These are phyloP conservation scores for Caenorhabditis doughertyi DNA, from an alignment of 2,888 invertebrate species.

Conservation along the genomic window DNA sequence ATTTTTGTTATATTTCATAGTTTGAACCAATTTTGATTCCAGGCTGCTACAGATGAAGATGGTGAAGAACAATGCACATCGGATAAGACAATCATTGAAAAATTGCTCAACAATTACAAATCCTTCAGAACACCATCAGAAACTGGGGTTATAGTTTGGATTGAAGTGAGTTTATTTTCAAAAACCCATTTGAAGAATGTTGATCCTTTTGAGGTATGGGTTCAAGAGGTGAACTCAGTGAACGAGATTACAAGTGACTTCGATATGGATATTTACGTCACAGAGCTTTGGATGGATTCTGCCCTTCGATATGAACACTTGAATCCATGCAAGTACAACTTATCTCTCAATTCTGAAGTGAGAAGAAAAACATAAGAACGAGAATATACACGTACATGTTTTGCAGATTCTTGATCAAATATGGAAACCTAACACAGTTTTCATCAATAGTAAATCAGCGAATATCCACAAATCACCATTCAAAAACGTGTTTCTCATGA, in stretches of 20 bases:
- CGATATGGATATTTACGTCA: constrained; percentile 81
- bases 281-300: constrained; percentile 77
- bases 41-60: constrained; percentile 50
- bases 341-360: constrained; percentile 79
- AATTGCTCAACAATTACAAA: constrained; percentile 75
- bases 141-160: constrained; percentile 79
- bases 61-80: constrained; percentile 75
- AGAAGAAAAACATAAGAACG: background rate
- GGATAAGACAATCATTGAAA: constrained; percentile 78
- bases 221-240: constrained; percentile 80
- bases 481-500: constrained; percentile 82
- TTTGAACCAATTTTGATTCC: constrained; percentile 2
- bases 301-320: constrained; percentile 78
- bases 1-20: background rate
- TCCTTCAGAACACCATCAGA: constrained; percentile 76
- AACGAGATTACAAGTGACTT: constrained; percentile 81
- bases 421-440: constrained; percentile 82
- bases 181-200: too few species aligned
- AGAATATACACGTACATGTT: constrained; percentile 7
- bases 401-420: constrained; percentile 78
- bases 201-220: constrained; percentile 76
- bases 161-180: constrained; percentile 74
- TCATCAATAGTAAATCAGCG: constrained; percentile 80
- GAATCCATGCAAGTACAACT: constrained; percentile 81
- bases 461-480: constrained; percentile 80